Evolutionary conservation across 2,888 invertebrate genomes (phyloP).

Genomic region (Nephrotoma appendiculata): DNA sequence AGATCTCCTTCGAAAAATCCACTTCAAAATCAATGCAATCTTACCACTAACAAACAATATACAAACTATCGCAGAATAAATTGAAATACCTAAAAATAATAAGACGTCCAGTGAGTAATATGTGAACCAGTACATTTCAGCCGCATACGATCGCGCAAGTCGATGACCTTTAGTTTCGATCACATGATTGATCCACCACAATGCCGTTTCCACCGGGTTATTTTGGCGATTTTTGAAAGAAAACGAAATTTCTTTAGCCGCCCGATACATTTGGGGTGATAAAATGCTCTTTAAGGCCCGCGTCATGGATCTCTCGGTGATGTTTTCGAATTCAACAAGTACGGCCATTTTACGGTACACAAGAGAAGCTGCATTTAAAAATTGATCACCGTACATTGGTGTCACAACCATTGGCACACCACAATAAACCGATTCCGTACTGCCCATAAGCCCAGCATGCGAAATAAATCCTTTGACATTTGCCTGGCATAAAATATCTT

Average conservation of each 20-base stretch:
- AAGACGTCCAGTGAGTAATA: constrained; percentile 36
- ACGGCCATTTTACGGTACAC: constrained; percentile 37
- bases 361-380: constrained; percentile 37
- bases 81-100: neutral
- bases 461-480: constrained; percentile 50
- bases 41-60: neutral
- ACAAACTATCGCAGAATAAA: neutral
- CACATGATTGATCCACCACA: constrained; percentile 50
- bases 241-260: constrained; percentile 32
- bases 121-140: constrained; percentile 33
- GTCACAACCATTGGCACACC: constrained; percentile 47
- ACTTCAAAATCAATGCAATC: neutral
- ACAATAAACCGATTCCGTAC: constrained; percentile 45
- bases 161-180: constrained; percentile 38
- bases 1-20: neutral
- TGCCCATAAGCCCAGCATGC: constrained; percentile 55
- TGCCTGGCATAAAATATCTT: constrained; percentile 53
- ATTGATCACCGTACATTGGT: constrained; percentile 52
- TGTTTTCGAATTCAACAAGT: constrained; percentile 32
- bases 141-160: constrained; percentile 31
- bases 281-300: constrained; percentile 31
- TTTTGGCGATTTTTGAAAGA: constrained; percentile 38
- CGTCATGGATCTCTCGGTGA: constrained; percentile 35
- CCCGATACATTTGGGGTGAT: constrained; percentile 13
- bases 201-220: constrained; percentile 39